These are phyloP conservation scores for Spongilla lacustris DNA, from an alignment of 37 sponge, comb jelly and placozoan genomes.

Conservation along the genomic window DNA sequence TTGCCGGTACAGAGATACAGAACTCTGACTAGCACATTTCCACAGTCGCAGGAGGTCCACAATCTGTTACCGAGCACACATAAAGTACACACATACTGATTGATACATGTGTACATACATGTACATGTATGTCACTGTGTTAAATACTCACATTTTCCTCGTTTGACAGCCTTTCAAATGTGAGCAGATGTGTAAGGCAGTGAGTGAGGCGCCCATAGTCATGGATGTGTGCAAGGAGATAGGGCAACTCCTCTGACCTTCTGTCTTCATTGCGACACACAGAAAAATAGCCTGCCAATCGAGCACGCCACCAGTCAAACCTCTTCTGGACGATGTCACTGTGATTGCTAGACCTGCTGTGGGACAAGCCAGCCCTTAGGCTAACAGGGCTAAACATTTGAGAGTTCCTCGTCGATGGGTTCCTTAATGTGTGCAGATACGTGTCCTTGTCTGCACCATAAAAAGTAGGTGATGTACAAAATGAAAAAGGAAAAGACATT, in stretches of 20 bases:
- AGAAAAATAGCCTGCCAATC: slow-evolving; percentile 52
- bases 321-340: slow-evolving; percentile 9
- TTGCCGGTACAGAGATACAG: slow-evolving; percentile 9
- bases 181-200: slow-evolving; percentile 23
- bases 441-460: slow-evolving; percentile 35
- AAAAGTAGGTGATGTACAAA: slow-evolving; percentile 42
- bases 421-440: background rate
- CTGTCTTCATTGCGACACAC: slow-evolving; percentile 4
- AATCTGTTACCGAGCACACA: background rate
- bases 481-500: slow-evolving; percentile 42
- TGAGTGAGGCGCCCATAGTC: slow-evolving; percentile 8
- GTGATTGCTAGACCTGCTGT: background rate
- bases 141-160: slow-evolving; percentile 21
- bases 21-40: slow-evolving; percentile 23
- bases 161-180: slow-evolving; percentile 6
- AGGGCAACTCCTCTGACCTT: slow-evolving; percentile 49
- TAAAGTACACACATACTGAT: background rate
- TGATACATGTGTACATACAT: too few species aligned
- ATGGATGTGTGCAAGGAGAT: slow-evolving; percentile 18
- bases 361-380: background rate
- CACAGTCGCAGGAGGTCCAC: slow-evolving; percentile 40
- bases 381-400: background rate
- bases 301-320: slow-evolving; percentile 54
- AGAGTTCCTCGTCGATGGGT: background rate
- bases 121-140: background rate